phyloP scores from a whole-genome alignment of 2,888 invertebrate species.

The Cosmopolites sordidus region DNA sequence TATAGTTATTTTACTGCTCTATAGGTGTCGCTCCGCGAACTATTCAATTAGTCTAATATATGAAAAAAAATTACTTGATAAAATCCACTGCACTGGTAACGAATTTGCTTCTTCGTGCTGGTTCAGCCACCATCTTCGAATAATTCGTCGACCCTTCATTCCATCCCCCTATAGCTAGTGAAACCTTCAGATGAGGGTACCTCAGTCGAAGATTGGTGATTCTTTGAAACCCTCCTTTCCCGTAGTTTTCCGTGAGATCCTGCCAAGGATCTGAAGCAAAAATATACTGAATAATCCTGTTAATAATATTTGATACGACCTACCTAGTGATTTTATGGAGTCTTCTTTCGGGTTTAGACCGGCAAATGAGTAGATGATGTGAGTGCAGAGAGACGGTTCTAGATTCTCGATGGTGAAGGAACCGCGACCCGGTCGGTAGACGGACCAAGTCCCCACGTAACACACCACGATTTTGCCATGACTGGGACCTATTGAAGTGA shows the following conservation, averaged over 20 bases:
- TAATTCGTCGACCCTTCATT: constrained; percentile 79
- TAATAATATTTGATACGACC: too few species aligned
- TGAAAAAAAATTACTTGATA: constrained; percentile 63
- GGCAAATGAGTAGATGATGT: constrained; percentile 78
- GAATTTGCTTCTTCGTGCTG: constrained; percentile 61
- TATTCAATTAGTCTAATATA: too few species aligned
- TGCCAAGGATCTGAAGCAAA: constrained; percentile 63
- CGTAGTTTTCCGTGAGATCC: constrained; percentile 71
- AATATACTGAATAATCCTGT: not conserved
- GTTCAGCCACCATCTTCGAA: constrained; percentile 64
- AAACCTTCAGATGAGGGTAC: constrained; percentile 66
- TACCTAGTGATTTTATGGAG: constrained; percentile 67
- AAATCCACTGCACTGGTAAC: constrained; percentile 67
- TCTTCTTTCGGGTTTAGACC: constrained; percentile 65
- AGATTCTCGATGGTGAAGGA: constrained; percentile 64
- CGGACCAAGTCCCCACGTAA: constrained; percentile 76
- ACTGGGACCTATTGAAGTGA: constrained; percentile 54
- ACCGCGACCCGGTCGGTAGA: constrained; percentile 64
- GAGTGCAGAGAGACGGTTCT: constrained; percentile 72
- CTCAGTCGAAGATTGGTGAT: constrained; percentile 61
- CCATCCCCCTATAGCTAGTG: constrained; percentile 86
- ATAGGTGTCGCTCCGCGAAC: too few species aligned
- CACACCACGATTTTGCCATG: constrained; percentile 75
- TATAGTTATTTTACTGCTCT: too few species aligned
- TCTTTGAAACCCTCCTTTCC: constrained; percentile 66